A percentile compares a stretch with the other conserved stretches of the same genome.
These are phyloP conservation scores for Pipra filicauda DNA, from an alignment of 2,113 vertebrate genomes.

Conservation along the genomic window DNA sequence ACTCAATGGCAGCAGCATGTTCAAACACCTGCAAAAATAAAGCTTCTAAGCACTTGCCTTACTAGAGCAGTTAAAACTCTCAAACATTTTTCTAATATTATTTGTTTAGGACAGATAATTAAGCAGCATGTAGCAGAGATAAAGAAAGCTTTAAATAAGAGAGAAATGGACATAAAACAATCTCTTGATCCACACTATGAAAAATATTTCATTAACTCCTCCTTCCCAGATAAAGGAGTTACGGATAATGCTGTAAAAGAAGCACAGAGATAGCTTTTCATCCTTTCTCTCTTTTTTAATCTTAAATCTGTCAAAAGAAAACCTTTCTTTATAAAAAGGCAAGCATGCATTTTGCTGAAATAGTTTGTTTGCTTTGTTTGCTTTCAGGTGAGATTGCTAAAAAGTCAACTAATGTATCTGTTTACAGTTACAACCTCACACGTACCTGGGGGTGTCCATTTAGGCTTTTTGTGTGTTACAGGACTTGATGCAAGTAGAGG, in stretches of 20 bases:
- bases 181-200: not conserved
- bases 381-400: not conserved
- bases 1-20: not conserved
- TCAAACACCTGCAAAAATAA: not conserved
- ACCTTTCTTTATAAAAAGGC: not conserved
- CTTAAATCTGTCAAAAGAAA: not conserved
- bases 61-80: not conserved
- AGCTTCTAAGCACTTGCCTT: not conserved
- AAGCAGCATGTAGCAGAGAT: not conserved
- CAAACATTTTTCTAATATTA: not conserved
- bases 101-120: not conserved
- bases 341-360: not conserved
- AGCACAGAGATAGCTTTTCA: not conserved
- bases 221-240: not conserved
- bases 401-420: not conserved
- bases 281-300: not conserved
- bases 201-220: not conserved
- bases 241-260: not conserved
- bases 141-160: not conserved
- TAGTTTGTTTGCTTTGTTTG: not conserved
- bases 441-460: constrained; percentile 91
- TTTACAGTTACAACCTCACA: not conserved
- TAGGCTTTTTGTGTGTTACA: constrained; percentile 69
- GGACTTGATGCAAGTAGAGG: constrained; percentile 65
- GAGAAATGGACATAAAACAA: not conserved